Base-by-base conservation (phyloP, 2,797 vertebrate species). In the Poeciliopsis presidionis region DNA sequence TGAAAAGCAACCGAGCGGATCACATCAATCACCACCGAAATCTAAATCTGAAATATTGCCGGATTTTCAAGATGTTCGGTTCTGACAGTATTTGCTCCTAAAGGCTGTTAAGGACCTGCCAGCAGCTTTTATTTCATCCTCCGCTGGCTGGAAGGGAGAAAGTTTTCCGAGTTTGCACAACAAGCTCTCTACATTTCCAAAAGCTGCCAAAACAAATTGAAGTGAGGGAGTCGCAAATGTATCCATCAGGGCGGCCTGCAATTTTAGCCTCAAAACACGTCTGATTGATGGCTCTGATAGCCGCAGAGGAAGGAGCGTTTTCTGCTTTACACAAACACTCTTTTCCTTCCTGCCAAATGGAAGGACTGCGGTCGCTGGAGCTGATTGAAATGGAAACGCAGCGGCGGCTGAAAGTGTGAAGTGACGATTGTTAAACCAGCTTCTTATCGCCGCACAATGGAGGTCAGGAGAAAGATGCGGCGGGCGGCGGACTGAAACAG, bases 221-320 rank as follows among this genome's bases (percentile, higher is more conserved):
- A 89, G 78, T 78, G 87, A 81, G 88, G 90, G 91, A 84, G 81
- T 69, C 86, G 84, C 81, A 85, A 90, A 91, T 87, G 88, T 83
- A 91, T 90, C 91, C 81, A 84, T 90, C 89, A 90, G 89, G 93
- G 75, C 57, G 80, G 75, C 78, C 73, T 83, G 81, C 84, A 79
- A 49, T 88, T 89, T 90, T 86, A 79, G 90, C 94, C 87, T 43
- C 20, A 70, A 92, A 91, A 90, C 83, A 81, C 36, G 59, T 85
- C 90, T 92, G 89, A 94, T 93, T 92, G 89, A 94, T 92, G 89
- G 89, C 91, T 92, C 84, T 87, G 94, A 94, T 92, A 92, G 89
- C 89, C 73, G 79, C 75, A 67, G 81, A 82, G 86, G 84, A 82
- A 46, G 79, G 72, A 76, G 77, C 79, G 46, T 70, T 80, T 51